Evolutionary conservation across 2,888 invertebrate genomes (phyloP).

Genomic region (Cheilosia vernalis): DNA sequence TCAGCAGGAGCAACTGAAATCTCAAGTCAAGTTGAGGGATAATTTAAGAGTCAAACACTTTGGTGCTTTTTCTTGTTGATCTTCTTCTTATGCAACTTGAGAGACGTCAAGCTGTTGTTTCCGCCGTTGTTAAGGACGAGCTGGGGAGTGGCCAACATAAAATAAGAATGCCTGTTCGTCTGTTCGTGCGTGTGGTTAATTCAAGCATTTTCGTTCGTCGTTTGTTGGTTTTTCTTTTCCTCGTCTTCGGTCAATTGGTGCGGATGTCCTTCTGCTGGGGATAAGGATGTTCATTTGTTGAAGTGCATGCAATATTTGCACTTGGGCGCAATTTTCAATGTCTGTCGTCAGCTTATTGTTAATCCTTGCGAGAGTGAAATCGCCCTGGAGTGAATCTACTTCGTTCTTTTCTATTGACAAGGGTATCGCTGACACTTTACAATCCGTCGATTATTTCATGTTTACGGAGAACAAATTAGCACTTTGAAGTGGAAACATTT

Average conservation of each 20-base stretch:
- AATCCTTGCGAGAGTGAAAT: conserved; percentile 18
- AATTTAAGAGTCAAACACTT: conserved; percentile 77
- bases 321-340: conserved; percentile 45
- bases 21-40: conserved; percentile 72
- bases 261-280: conserved; percentile 10
- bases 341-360: conserved; percentile 44
- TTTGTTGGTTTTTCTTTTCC: conserved; percentile 50
- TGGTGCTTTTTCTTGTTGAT: conserved; percentile 51
- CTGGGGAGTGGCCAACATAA: conserved; percentile 7
- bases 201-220: conserved; percentile 24
- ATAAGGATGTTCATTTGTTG: conserved; percentile 32
- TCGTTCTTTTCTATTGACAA: conserved; percentile 21
- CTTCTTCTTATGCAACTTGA: conserved; percentile 43
- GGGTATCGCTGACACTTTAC: conserved; percentile 53
- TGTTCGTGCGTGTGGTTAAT: conserved; percentile 64
- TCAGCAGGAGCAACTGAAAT: conserved; percentile 18
- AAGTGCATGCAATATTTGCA: conserved; percentile 67
- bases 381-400: background rate
- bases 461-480: conserved; percentile 64
- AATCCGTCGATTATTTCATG: conserved; percentile 46
- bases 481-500: conserved; percentile 63
- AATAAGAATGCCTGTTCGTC: conserved; percentile 42
- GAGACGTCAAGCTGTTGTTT: conserved; percentile 40
- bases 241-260: conserved; percentile 29
- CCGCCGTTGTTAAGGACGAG: background rate